Conservation (phyloP, 2,888 invertebrate genomes). For the Cheilosia variabilis region DNA sequence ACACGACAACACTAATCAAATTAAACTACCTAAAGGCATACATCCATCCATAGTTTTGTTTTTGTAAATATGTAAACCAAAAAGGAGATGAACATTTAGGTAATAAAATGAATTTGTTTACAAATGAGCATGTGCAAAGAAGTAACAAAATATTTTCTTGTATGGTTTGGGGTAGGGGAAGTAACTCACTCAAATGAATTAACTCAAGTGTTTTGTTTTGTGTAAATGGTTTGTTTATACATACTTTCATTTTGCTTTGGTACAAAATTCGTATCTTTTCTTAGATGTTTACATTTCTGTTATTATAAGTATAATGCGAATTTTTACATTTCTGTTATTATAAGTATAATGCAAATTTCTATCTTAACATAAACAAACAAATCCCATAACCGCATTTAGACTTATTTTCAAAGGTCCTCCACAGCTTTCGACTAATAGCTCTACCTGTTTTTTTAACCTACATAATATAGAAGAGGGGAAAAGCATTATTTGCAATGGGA, state of each 20-base stretch:
- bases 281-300: not conserved
- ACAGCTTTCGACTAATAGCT: too few species aligned
- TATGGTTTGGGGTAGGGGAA: not conserved
- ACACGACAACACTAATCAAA: constrained; percentile 15
- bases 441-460: too few species aligned
- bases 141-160: constrained; percentile 3
- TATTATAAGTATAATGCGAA: not conserved
- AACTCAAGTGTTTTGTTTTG: too few species aligned
- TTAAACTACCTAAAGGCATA: not conserved
- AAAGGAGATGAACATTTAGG: not conserved
- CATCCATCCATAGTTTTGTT: not conserved
- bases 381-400: too few species aligned
- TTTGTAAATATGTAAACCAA: not conserved
- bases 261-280: constrained; percentile 30
- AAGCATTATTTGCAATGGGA: too few species aligned
- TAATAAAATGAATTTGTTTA: constrained; percentile 58
- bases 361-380: too few species aligned
- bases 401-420: too few species aligned
- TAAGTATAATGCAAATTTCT: too few species aligned
- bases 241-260: constrained; percentile 23
- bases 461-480: too few species aligned
- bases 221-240: constrained; percentile 70
- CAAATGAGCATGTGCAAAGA: constrained; percentile 64
- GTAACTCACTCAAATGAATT: constrained; percentile 18
- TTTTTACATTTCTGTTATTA: not conserved